Evolutionary conservation across 2,113 vertebrate genomes (phyloP).

Genomic region (Tachycineta bicolor): DNA sequence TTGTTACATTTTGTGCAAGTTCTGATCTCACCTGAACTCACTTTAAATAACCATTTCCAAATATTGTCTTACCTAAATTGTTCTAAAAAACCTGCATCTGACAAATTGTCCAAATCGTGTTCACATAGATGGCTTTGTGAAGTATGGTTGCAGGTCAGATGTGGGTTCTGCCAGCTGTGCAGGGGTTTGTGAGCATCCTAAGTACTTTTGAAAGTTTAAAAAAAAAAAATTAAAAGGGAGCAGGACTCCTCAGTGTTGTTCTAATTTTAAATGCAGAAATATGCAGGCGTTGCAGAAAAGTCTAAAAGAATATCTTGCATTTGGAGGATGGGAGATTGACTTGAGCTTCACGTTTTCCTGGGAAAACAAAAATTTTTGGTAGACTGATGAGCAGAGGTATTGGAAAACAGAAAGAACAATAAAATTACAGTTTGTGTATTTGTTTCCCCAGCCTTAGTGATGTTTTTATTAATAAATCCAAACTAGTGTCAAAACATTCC

Average conservation of each 20-base stretch:
- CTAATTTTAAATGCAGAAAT: background rate
- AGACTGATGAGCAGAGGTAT: background rate
- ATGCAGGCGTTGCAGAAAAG: background rate
- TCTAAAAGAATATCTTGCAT: background rate
- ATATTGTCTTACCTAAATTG: background rate
- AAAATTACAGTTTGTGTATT: background rate
- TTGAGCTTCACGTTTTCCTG: fast-evolving
- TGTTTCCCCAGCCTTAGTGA: background rate
- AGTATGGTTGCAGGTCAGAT: background rate
- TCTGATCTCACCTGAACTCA: background rate
- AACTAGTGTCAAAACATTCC: background rate
- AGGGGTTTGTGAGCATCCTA: background rate
- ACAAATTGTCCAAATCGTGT: background rate
- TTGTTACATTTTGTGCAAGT: background rate
- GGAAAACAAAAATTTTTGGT: background rate
- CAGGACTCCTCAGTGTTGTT: background rate
- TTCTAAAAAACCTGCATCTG: background rate
- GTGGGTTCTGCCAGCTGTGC: background rate
- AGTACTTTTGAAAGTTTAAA: background rate
- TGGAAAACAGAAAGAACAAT: background rate
- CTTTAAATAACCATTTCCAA: background rate
- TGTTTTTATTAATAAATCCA: background rate
- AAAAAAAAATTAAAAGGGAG: background rate
- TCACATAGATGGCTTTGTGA: background rate
- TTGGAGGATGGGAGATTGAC: background rate